Evolutionary conservation across 1,140 invertebrate genomes (phyloP).

Genomic region (Drosophila yakuba): DNA sequence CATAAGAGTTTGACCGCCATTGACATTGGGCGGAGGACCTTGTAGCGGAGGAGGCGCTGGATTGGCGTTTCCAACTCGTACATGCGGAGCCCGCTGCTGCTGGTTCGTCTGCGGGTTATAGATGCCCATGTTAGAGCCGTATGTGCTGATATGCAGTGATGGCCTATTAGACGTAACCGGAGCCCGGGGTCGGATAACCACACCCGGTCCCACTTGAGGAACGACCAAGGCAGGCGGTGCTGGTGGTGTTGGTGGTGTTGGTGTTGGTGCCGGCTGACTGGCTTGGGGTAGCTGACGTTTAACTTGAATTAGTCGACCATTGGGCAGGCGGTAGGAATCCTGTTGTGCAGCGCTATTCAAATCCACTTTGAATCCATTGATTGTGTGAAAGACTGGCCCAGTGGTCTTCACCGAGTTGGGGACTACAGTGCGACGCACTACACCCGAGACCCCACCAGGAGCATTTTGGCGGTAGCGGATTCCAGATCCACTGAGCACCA

Average conservation of each 20-base stretch:
- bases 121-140: constrained; percentile 64
- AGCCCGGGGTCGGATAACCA: constrained; percentile 51
- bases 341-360: constrained; percentile 83
- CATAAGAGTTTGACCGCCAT: constrained; percentile 34
- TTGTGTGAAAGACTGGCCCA: constrained; percentile 80
- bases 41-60: constrained; percentile 19
- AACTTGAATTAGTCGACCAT: constrained; percentile 82
- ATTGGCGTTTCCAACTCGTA: constrained; percentile 45
- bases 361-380: constrained; percentile 82
- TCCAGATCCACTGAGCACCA: constrained; percentile 71
- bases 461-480: constrained; percentile 63
- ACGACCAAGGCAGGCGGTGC: constrained; percentile 21
- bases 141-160: constrained; percentile 17
- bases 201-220: constrained; percentile 20
- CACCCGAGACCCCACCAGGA: constrained; percentile 1
- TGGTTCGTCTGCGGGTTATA: constrained; percentile 65
- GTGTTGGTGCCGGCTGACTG: constrained; percentile 19
- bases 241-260: constrained; percentile 22
- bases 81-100: constrained; percentile 59
- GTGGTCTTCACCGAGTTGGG: constrained; percentile 47
- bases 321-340: constrained; percentile 80
- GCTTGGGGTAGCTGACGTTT: constrained; percentile 70
- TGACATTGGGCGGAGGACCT: constrained; percentile 12
- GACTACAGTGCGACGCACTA: constrained; percentile 62
- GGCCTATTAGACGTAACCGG: constrained; percentile 2